Base-by-base conservation (phyloP, 53 echinoderm and acorn worm genomes). In the Echinometra lucunter region DNA sequence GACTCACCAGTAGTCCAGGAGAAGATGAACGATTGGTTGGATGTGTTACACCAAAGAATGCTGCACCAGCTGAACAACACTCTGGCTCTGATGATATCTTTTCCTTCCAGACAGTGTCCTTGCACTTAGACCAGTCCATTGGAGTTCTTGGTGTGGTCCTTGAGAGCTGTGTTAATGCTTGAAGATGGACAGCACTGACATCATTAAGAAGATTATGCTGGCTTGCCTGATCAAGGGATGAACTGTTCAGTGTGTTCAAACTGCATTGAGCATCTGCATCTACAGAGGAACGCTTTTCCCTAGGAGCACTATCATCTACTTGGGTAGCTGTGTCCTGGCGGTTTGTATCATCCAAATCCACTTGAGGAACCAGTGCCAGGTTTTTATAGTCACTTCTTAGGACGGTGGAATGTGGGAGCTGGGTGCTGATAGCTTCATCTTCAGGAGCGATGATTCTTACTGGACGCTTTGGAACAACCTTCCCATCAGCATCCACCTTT, bases 381-480 rank as follows among this genome's bases (percentile, higher is more conserved):
- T 90, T 90, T 58, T 70, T 66, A 66, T 94, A 94, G 88, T 92
- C 80, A 45, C 92, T 95, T 34, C 55, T 44, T 4, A 92, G 37
- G 67, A 82, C 82, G 4, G 92, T 95, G 38, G 87, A 42, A 53
- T 47, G 93, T 15, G 89, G 37, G 30, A 53, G 45, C 57, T 82
- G 66, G 42, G 85, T 89, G 66, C 44, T 60, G 66, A 82, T 85
- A 1, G 74, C 66, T 74, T 91, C 94, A 74, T 95, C 95, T 66
- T 93, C 93, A 9, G 95, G 91, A 18, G 95, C 96, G 7, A 98
- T 63, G 81, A 98, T 95, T 66, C 99, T 92, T 15, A 98, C 99
- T 1, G 99, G 99, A 80, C 99, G 94, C 90, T 95, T 98, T 19
- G 99, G 99, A 35, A 95, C 93, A 17, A 83, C 92, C 37, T 69